Evolutionary conservation across 30 jellyfish, hydroid and myxozoan genomes (phyloP).

Genomic region (Pseudorhiza aurosa): DNA sequence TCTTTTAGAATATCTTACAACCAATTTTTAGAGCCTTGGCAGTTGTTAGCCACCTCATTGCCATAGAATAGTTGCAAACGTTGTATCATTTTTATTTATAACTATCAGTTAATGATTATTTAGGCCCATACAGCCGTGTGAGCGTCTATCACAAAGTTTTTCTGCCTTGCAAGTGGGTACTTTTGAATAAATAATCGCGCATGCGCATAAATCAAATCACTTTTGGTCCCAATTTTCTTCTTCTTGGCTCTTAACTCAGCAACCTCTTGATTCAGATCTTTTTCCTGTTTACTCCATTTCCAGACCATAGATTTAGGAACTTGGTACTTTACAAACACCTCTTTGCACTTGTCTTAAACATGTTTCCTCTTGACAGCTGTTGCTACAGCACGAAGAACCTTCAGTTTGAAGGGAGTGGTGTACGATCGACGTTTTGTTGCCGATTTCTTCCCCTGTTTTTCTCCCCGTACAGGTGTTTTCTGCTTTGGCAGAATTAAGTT

Average conservation of each 20-base stretch:
- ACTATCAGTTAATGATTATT: conserved; percentile 10
- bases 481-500: too few relatives aligned
- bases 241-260: conserved; percentile 41
- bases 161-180: conserved; percentile 24
- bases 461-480: too few relatives aligned
- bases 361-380: too few relatives aligned
- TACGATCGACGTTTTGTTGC: too few relatives aligned
- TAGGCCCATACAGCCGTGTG: neutral
- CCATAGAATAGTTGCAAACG: conserved; percentile 33
- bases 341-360: too few relatives aligned
- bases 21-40: conserved; percentile 42
- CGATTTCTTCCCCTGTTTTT: too few relatives aligned
- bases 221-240: conserved; percentile 37
- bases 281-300: conserved; percentile 58
- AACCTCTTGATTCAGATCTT: conserved; percentile 45
- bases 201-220: conserved; percentile 40
- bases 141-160: neutral
- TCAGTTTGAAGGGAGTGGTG: too few relatives aligned
- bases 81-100: conserved; percentile 42
- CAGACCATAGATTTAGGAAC: too few relatives aligned
- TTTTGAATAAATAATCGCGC: conserved; percentile 12
- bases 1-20: conserved; percentile 23
- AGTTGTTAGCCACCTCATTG: conserved; percentile 48
- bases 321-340: too few relatives aligned
- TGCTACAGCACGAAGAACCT: too few relatives aligned